Evolutionary conservation across 2,797 vertebrate genomes (phyloP), one percentile per base, ranked within the genome.

Genomic region (Pogonophryne albipinna): DNA sequence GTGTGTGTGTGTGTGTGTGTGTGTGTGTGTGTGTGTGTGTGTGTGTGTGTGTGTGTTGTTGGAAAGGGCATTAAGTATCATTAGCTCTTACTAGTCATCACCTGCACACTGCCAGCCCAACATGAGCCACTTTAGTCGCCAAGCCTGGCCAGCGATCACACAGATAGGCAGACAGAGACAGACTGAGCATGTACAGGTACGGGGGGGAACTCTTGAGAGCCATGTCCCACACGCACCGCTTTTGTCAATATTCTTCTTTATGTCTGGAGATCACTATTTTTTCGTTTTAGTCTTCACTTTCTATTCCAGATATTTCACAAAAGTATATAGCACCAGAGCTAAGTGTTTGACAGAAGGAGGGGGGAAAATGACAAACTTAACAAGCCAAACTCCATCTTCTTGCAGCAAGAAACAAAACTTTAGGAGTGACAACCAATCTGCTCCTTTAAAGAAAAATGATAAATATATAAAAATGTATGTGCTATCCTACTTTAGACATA

Each of bases 41-140:
- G 23, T 23, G 23, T 23, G 23, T 85, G 71, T 74, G 23, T 23
- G 23, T 23, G 23, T 23, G 20, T 20, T 85, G 71, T 74, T 80
- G 65, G 69, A 84, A 65, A 81, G 71, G 61, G 87, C 82, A 91
- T 90, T 87, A 91, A 84, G 85, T 87, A 89, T 91, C 88, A 91
- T 89, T 93, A 89, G 63, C 79, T 77, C 78, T 77, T 74, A 78
- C 87, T 80, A 88, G 87, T 92, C 89, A 93, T 92, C 89, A 92
- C 90, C 90, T 93, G 87, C 85, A 82, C 68, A 63, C 83, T 88
- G 86, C 87, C 88, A 91, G 79, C 49, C 76, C 77, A 44, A 72
- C 75, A 87, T 88, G 71, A 87, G 79, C 76, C 83, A 85, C 84
- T 88, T 87, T 87, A 82, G 80, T 82, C 62, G 7, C 85, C 80